phyloP scores from a whole-genome alignment of 2,797 vertebrate genomes.

The Falco biarmicus region DNA sequence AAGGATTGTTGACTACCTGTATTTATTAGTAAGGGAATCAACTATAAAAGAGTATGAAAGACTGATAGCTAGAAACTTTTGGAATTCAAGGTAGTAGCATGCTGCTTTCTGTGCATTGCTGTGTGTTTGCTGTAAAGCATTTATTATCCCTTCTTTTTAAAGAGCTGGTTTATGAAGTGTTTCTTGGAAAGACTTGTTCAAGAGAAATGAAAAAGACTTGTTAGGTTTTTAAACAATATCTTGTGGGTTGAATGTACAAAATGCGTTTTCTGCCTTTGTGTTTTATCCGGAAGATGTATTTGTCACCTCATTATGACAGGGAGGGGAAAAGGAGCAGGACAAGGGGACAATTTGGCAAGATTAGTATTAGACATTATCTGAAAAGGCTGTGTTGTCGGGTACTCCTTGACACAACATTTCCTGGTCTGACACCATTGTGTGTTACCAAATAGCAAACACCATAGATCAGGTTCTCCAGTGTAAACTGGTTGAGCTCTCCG shows the following conservation, averaged over 20 bases:
- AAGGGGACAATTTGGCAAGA: background rate
- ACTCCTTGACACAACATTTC: background rate
- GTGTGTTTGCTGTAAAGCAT: background rate
- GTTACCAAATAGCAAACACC: accelerated
- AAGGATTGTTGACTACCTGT: background rate
- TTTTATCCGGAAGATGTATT: background rate
- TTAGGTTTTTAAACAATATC: conserved; percentile 3
- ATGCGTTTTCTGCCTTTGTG: background rate
- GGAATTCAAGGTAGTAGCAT: background rate
- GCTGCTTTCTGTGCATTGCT: conserved; percentile 6
- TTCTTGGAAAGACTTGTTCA: conserved; percentile 40
- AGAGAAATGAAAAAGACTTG: conserved; percentile 14
- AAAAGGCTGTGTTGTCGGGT: background rate
- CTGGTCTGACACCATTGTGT: background rate
- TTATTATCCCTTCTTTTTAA: conserved; percentile 40
- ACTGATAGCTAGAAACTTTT: background rate
- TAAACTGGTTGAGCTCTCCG: background rate
- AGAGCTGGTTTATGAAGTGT: conserved; percentile 57
- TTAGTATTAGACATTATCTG: background rate
- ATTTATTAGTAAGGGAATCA: conserved; percentile 16
- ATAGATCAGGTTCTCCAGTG: background rate
- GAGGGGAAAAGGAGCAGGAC: background rate
- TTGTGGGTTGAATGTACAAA: background rate
- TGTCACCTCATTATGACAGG: background rate
- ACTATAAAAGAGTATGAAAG: background rate